A percentile compares a stretch with the other conserved stretches of the same genome.
Conservation (phyloP, 2,797 vertebrate genomes). For the Emydoidea blandingii region DNA sequence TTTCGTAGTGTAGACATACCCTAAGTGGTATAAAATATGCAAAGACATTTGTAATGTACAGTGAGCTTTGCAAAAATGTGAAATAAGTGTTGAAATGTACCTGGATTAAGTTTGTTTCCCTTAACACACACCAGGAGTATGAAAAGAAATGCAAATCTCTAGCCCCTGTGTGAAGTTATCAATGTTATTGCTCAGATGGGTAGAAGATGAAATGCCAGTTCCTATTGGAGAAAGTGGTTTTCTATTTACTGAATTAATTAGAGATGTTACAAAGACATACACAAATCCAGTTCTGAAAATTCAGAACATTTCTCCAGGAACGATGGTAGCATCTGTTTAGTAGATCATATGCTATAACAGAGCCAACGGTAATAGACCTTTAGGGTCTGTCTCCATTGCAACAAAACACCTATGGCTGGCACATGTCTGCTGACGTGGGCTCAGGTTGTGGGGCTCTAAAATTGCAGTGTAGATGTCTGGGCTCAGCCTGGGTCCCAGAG, state of each 20-base stretch:
- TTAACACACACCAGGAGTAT: constrained; percentile 1
- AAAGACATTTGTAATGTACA: constrained; percentile 54
- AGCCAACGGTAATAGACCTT: no score
- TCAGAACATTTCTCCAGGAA: neutral
- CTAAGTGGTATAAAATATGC: constrained; percentile 65
- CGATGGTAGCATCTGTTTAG: no score
- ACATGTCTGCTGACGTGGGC: no score
- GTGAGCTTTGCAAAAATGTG: constrained; percentile 49
- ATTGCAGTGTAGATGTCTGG: no score
- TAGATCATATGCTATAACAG: no score
- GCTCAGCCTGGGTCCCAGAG: no score
- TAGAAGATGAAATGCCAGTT: neutral
- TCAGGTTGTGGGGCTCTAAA: no score
- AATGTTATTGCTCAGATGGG: neutral
- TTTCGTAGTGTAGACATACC: no score
- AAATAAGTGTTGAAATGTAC: constrained; percentile 51
- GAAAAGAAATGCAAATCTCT: neutral
- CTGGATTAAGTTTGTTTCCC: constrained; percentile 38
- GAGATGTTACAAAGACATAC: neutral
- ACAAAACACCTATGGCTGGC: no score
- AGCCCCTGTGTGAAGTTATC: constrained; percentile 1
- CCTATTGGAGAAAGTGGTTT: neutral
- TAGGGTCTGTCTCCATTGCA: no score
- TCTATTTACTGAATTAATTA: neutral
- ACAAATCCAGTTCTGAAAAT: rapidly evolving